Base-by-base conservation (phyloP, 1,140 invertebrate genomes). In the Matsumurasca onukii region DNA sequence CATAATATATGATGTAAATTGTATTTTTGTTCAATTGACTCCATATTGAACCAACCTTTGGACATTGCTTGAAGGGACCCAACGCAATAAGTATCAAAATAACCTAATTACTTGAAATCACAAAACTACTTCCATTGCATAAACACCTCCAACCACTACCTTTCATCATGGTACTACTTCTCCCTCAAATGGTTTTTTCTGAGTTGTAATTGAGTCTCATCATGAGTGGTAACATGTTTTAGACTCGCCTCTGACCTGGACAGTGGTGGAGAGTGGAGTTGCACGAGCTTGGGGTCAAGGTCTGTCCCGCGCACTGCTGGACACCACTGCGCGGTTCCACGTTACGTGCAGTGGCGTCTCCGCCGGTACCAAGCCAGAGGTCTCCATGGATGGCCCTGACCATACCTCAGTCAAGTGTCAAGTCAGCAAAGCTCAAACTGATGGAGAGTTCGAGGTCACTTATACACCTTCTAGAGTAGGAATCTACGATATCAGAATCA, bases 391-490 rank as follows among this genome's bases (percentile, higher is more conserved):
- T 72, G 87, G 89, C 5, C 89, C 89, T 13, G 88, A 89, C 68
- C 88, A 86, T 71, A 84, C 88, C 68, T 68, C 70, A 12, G 65
- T 86, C 84, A 30, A 87, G 80, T 81, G 84, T 78, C 76, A 80
- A 75, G 52, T 71, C 55, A 67, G 66, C 13, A 70, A 66, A 48
- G 61, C 45, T 31, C 65, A 55, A 17, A 66, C 68, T 20, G 79
- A 82, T 70, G 85, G 85, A 20, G 76, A 82, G 25, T 88, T 82
- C 79, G 83, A 85, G 67, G 86, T 90, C 3, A 85, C 85, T 1
- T 93, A 91, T 73, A 78, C 85, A 0, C 89, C 91, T 1, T 80
- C 83, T 1, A 88, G 91, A 77, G 85, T 89, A 13, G 92, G 92
- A 3, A 79, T 88, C 13, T 92, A 91, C 77, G 86, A 89, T 75